Evolutionary conservation across 2,797 vertebrate genomes (phyloP).

Genomic region (Lepus oiostolus): DNA sequence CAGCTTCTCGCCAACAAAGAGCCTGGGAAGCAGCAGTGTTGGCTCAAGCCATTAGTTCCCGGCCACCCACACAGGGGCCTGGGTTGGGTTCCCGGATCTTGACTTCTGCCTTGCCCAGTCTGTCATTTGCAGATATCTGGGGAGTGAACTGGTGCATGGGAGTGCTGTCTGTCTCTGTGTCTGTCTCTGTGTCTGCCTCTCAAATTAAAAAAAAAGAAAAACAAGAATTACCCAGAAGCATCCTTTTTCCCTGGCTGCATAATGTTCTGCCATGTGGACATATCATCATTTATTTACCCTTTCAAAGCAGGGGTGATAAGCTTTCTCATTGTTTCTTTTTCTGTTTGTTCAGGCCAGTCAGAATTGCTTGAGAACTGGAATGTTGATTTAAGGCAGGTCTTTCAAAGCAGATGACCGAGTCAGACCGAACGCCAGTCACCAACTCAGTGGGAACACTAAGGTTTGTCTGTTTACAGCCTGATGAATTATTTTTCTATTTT

Average conservation of each 20-base stretch:
- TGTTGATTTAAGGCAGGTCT: background rate
- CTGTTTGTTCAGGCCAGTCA: background rate
- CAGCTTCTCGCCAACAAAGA: no score
- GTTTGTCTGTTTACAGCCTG: background rate
- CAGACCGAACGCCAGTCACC: no score
- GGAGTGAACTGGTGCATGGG: no score
- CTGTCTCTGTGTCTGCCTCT: no score
- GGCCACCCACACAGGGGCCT: no score
- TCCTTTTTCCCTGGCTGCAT: background rate
- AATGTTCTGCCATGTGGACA: background rate
- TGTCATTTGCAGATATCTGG: no score
- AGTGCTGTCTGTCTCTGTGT: no score
- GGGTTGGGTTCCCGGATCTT: no score
- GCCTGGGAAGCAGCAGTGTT: no score
- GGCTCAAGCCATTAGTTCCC: no score
- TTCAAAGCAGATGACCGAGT: background rate
- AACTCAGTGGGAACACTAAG: background rate
- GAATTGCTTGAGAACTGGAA: background rate
- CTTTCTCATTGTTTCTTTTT: background rate
- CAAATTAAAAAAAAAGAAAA: no score
- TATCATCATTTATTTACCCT: background rate
- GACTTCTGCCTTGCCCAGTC: no score
- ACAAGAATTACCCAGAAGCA: background rate
- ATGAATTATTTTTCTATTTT: background rate
- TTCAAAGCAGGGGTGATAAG: background rate